phyloP scores from a whole-genome alignment of 1,140 invertebrate genomes.

The Oscheius sp. region DNA sequence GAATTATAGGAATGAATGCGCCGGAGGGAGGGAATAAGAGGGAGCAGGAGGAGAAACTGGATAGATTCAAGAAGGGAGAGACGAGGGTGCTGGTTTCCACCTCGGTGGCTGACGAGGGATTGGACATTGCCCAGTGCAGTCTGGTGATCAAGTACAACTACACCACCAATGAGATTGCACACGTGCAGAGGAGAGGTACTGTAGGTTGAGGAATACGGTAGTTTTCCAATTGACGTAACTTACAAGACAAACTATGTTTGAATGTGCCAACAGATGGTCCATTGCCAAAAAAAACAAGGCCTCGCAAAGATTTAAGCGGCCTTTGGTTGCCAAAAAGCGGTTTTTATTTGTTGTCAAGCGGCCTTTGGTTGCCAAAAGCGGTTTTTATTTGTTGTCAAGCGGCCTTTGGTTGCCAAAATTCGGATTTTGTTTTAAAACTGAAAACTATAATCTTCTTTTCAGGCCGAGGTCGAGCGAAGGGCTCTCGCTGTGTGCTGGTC shows the following conservation, averaged over 20 bases:
- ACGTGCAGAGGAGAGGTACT: slow-evolving; percentile 62
- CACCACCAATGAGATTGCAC: slow-evolving; percentile 62
- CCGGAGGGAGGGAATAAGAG: too few species aligned
- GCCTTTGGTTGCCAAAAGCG: too few species aligned
- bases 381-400: not conserved
- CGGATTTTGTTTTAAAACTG: not conserved
- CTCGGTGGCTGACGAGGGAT: slow-evolving; percentile 62
- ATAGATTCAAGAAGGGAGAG: slow-evolving; percentile 24
- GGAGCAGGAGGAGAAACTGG: slow-evolving; percentile 31
- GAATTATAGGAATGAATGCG: too few species aligned
- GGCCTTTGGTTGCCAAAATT: too few species aligned
- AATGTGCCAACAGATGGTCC: too few species aligned
- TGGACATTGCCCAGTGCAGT: slow-evolving; percentile 62
- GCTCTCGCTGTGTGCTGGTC: slow-evolving; percentile 17
- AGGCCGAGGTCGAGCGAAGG: slow-evolving; percentile 24
- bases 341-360: not conserved
- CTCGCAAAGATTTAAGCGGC: too few species aligned
- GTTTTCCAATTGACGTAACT: too few species aligned
- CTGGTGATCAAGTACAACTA: slow-evolving; percentile 62
- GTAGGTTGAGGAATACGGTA: too few species aligned
- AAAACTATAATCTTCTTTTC: not conserved
- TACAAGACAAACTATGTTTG: too few species aligned
- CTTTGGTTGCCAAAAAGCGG: too few species aligned
- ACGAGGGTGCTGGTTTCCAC: slow-evolving; percentile 46
- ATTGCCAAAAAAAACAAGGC: too few species aligned